phyloP scores from a whole-genome alignment of 2,888 invertebrate species.

The Cheilosia variabilis region DNA sequence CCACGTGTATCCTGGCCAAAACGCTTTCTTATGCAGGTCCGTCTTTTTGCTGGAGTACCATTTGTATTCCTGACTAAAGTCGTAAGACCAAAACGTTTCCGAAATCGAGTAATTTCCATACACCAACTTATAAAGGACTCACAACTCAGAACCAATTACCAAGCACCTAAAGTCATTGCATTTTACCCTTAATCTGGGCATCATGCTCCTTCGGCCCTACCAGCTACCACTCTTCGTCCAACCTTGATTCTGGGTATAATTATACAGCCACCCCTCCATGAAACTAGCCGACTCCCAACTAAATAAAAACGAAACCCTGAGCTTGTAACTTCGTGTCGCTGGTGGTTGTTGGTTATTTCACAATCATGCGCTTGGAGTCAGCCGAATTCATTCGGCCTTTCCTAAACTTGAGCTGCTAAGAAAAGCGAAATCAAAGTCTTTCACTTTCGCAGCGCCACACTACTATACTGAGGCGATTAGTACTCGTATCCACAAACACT shows the following conservation, averaged over 20 bases:
- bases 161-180: constrained; percentile 34
- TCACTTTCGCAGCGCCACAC: constrained; percentile 57
- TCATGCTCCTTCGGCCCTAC: constrained; percentile 9
- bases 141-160: constrained; percentile 29
- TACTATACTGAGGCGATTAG: not conserved
- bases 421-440: constrained; percentile 69
- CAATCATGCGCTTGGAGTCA: constrained; percentile 67
- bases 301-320: constrained; percentile 26
- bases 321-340: constrained; percentile 53
- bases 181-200: constrained; percentile 16
- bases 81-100: constrained; percentile 42
- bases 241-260: constrained; percentile 62
- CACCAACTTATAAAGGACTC: constrained; percentile 10
- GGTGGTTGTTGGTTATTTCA: constrained; percentile 23
- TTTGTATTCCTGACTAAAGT: constrained; percentile 10
- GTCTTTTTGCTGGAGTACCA: constrained; percentile 22
- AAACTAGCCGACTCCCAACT: not conserved
- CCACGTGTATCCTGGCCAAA: constrained; percentile 5
- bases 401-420: constrained; percentile 33
- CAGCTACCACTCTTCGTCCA: constrained; percentile 6
- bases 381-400: constrained; percentile 38
- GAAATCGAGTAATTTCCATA: constrained; percentile 36
- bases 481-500: constrained; percentile 11
- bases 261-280: constrained; percentile 18
- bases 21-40: not conserved